A percentile compares a stretch with the other conserved stretches of the same genome.
Conservation (phyloP, 2,113 vertebrate species). For the Scomber scombrus region DNA sequence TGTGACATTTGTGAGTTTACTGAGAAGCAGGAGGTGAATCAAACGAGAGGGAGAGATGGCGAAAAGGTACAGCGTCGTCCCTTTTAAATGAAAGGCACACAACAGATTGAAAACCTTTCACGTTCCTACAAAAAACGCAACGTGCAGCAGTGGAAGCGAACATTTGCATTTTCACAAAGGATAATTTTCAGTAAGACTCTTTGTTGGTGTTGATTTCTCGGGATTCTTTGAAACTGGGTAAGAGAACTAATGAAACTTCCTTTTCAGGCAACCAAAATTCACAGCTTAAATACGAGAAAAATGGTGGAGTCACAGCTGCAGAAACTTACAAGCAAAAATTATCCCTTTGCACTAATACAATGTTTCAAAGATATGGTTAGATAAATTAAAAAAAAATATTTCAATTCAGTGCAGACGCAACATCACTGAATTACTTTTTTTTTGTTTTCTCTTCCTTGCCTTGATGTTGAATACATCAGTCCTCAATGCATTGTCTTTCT, state of each 20-base stretch:
- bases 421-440: neutral
- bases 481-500: neutral
- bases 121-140: slow-evolving; percentile 19
- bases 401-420: slow-evolving; percentile 36
- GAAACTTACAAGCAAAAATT: slow-evolving; percentile 31
- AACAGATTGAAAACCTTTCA: slow-evolving; percentile 51
- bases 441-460: neutral
- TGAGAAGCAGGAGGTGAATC: slow-evolving; percentile 9
- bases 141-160: slow-evolving; percentile 33
- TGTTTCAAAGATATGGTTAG: slow-evolving; percentile 29
- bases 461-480: slow-evolving; percentile 1
- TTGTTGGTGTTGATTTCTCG: slow-evolving; percentile 3
- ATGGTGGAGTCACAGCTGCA: slow-evolving; percentile 32
- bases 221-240: slow-evolving; percentile 21
- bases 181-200: slow-evolving; percentile 22
- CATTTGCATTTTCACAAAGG: slow-evolving; percentile 7
- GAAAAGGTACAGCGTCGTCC: slow-evolving; percentile 42
- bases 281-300: slow-evolving; percentile 72
- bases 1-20: slow-evolving; percentile 25
- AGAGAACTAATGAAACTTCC: slow-evolving; percentile 19
- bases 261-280: slow-evolving; percentile 58
- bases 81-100: slow-evolving; percentile 74
- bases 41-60: slow-evolving; percentile 16
- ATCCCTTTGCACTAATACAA: slow-evolving; percentile 53
- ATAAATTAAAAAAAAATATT: slow-evolving; percentile 39